Percentiles rank a stretch among this genome's conserved stretches.
phyloP scores from a whole-genome alignment of 2,888 invertebrate genomes.

The Stegana nigrithorax region DNA sequence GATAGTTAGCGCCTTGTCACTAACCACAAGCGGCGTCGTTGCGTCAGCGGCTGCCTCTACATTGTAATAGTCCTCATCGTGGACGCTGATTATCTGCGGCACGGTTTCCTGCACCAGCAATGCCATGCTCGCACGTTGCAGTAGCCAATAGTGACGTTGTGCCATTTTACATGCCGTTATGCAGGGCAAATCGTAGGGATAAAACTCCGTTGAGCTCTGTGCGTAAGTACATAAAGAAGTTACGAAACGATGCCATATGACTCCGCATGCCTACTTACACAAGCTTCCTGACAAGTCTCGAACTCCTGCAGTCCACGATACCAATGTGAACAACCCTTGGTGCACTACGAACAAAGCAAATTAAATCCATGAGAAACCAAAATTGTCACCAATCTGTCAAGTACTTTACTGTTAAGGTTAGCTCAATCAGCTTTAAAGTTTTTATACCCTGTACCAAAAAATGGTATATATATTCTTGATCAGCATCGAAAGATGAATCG shows the following conservation, averaged over 20 bases:
- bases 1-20: slow-evolving; percentile 40
- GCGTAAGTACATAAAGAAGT: not conserved
- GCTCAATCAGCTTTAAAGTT: no score
- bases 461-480: no score
- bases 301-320: slow-evolving; percentile 75
- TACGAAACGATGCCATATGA: not conserved
- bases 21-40: slow-evolving; percentile 13
- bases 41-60: slow-evolving; percentile 12
- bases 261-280: slow-evolving; percentile 75
- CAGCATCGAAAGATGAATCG: no score
- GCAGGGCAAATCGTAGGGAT: slow-evolving; percentile 62
- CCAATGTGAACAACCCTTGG: slow-evolving; percentile 84
- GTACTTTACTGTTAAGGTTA: no score
- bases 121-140: slow-evolving; percentile 48
- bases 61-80: not conserved
- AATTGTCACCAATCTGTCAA: no score
- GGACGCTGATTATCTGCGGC: slow-evolving; percentile 42
- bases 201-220: slow-evolving; percentile 54
- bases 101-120: slow-evolving; percentile 39
- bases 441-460: no score
- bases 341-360: slow-evolving; percentile 74
- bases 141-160: slow-evolving; percentile 57
- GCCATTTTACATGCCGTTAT: slow-evolving; percentile 63
- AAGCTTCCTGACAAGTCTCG: slow-evolving; percentile 81
- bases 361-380: no score